phyloP scores from a whole-genome alignment of 2,888 invertebrate genomes.

The Isotomurus palustris region DNA sequence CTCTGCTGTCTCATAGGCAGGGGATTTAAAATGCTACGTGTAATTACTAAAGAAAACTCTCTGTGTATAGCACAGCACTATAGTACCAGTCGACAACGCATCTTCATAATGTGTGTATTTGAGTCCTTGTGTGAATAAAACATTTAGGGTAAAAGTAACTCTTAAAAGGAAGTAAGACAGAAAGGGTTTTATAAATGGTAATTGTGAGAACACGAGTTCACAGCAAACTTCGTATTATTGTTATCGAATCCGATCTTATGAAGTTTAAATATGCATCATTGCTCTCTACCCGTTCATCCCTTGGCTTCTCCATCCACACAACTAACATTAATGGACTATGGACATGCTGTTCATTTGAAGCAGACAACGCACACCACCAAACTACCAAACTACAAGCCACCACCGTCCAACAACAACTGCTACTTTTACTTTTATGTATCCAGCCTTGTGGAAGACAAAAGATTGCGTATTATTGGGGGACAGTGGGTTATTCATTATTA shows the following conservation, averaged over 20 bases:
- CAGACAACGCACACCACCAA: background rate
- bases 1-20: background rate
- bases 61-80: too few species aligned
- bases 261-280: background rate
- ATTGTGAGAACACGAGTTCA: conserved; percentile 7
- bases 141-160: too few species aligned
- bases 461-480: background rate
- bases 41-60: too few species aligned
- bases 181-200: conserved; percentile 7
- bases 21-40: background rate
- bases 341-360: background rate
- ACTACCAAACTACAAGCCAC: background rate
- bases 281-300: background rate
- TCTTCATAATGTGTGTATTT: too few species aligned
- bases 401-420: background rate
- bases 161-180: too few species aligned
- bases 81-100: too few species aligned
- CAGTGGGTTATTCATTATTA: background rate
- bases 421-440: background rate
- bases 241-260: conserved; percentile 4
- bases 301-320: background rate
- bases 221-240: background rate
- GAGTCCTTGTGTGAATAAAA: too few species aligned
- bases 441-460: too few species aligned
- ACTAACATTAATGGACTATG: background rate